These are phyloP conservation scores for Anneissia japonica DNA, from an alignment of 35 echinoderm and acorn worm species.

Conservation along the genomic window DNA sequence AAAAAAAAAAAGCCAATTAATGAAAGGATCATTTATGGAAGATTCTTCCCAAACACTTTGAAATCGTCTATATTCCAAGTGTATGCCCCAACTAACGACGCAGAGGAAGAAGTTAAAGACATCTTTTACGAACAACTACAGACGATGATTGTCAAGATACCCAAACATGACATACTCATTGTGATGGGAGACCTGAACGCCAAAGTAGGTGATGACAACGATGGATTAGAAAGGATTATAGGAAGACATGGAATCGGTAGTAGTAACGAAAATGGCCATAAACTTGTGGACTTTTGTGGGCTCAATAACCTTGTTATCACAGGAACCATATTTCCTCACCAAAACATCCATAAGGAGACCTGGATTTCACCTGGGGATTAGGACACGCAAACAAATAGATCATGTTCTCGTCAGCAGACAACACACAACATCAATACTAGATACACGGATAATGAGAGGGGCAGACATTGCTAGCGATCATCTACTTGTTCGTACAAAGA, in stretches of 20 bases:
- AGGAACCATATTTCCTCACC: conserved; percentile 29
- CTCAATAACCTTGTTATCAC: conserved; percentile 23
- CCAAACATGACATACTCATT: conserved; percentile 14
- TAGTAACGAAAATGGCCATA: conserved; percentile 26
- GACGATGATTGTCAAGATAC: background rate
- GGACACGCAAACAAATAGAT: conserved; percentile 18
- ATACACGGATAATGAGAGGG: conserved; percentile 38
- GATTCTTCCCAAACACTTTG: too few relatives aligned
- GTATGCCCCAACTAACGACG: conserved; percentile 34
- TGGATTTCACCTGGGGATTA: conserved; percentile 11
- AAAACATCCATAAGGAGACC: conserved; percentile 14
- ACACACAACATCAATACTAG: conserved; percentile 6
- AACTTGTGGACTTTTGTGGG: conserved; percentile 21
- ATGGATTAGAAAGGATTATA: conserved; percentile 11
- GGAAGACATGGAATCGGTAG: conserved; percentile 18
- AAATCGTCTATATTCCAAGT: background rate
- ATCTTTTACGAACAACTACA: conserved; percentile 27
- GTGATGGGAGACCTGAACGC: background rate
- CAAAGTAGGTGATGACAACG: conserved; percentile 9
- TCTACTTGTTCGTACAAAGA: conserved; percentile 19
- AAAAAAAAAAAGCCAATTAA: too few relatives aligned
- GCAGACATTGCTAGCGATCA: conserved; percentile 31
- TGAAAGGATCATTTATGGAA: too few relatives aligned
- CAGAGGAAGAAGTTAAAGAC: conserved; percentile 17
- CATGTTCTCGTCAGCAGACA: conserved; percentile 6